Percentiles rank a stretch among this genome's conserved stretches.
phyloP scores from a whole-genome alignment of 2,797 vertebrate species.

The Eulemur mongoz region DNA sequence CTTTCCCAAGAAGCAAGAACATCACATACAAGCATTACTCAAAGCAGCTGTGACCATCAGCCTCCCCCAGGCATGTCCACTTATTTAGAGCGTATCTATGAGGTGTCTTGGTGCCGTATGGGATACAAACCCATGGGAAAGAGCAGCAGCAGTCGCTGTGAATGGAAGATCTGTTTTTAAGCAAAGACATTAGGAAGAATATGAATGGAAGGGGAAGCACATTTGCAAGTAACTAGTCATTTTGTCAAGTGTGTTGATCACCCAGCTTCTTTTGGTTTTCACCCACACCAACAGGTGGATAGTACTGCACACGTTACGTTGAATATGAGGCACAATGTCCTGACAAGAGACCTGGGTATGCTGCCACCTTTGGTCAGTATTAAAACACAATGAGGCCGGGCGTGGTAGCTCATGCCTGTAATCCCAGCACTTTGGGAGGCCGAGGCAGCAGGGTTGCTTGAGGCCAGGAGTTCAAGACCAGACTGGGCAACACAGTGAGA shows the following conservation, averaged over 20 bases:
- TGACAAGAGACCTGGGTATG: neutral
- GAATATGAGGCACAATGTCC: neutral
- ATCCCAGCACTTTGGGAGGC: neutral
- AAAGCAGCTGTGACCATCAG: neutral
- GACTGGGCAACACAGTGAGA: neutral
- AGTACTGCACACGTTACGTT: neutral
- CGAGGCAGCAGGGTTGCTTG: neutral
- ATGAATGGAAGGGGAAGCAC: neutral
- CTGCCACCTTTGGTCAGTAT: neutral
- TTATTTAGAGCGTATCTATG: neutral
- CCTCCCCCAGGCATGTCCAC: neutral
- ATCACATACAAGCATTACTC: neutral
- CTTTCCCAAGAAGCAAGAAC: neutral
- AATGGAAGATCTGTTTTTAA: neutral
- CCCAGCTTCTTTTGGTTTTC: neutral
- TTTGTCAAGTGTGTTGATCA: neutral
- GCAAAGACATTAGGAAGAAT: neutral
- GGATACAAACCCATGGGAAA: neutral
- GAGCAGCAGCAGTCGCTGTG: neutral
- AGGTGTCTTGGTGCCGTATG: neutral
- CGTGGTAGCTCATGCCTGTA: too few relatives aligned
- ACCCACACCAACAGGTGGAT: neutral
- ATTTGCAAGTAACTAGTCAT: neutral
- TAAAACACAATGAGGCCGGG: neutral
- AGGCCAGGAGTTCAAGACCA: neutral